Percentiles rank a stretch among this genome's conserved stretches.
Conservation (phyloP, 2,888 invertebrate species). For the Philaethria dido region DNA sequence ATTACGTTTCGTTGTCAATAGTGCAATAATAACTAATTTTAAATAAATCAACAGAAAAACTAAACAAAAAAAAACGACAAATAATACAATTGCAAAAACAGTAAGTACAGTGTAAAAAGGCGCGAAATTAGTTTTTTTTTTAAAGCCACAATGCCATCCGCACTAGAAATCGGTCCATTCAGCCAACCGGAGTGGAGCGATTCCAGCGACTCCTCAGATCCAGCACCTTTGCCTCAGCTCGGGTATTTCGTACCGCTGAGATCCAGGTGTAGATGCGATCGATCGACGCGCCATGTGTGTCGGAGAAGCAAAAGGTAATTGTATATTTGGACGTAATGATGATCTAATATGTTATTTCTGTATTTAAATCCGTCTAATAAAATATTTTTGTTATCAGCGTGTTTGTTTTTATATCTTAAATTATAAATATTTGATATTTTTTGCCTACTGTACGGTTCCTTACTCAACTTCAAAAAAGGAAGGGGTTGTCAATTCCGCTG, state of each 20-base stretch:
- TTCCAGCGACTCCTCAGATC: constrained; percentile 72
- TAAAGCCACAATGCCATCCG: constrained; percentile 64
- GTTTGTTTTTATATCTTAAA: too few species aligned
- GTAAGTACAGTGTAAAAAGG: constrained; percentile 1
- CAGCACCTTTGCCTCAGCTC: constrained; percentile 78
- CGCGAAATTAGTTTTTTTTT: constrained; percentile 16
- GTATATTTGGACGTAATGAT: neutral
- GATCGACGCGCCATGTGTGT: constrained; percentile 71
- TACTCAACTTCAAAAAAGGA: too few species aligned
- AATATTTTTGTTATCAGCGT: too few species aligned
- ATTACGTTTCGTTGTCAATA: neutral
- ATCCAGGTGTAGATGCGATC: constrained; percentile 69
- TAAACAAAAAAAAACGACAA: neutral
- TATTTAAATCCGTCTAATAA: too few species aligned
- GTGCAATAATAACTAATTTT: neutral
- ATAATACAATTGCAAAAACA: neutral
- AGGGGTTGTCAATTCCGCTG: too few species aligned
- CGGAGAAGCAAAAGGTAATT: constrained; percentile 77
- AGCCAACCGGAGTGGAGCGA: constrained; percentile 80
- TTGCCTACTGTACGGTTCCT: too few species aligned
- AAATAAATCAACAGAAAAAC: neutral
- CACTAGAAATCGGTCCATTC: constrained; percentile 67
- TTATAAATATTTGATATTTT: too few species aligned
- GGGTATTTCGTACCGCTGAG: constrained; percentile 85
- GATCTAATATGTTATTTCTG: too few species aligned